Base-by-base conservation (phyloP, 2,888 invertebrate species). In the Hololepta plana region DNA sequence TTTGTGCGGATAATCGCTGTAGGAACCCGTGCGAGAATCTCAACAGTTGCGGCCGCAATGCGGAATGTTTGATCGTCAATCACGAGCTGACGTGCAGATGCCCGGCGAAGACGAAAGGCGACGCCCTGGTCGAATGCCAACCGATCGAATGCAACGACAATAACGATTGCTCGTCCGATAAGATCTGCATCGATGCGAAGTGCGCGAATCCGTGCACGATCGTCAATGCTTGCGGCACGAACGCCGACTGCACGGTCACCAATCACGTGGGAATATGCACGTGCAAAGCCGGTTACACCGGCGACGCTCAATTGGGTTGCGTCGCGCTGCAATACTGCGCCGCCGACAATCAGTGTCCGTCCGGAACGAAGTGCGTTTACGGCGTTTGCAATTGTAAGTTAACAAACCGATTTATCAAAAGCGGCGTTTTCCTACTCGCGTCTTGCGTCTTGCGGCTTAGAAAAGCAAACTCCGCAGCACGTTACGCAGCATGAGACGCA, bases 241-340 rank as follows among this genome's bases (percentile, higher is more conserved):
- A 76, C 45, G 76, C 85, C 1, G 65, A 70, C 30, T 88, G 88
- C 44, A 54, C 65, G 2, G 64, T 81, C 0, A 62, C 63, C 35
- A 80, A 80, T 49, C 87, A 88, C 43, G 67, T 76, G 24, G 80
- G 80, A 1, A 60, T 79, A 17, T 90, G 90, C 45, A 65, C 70
- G n/a, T 90, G 90, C 47, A 64, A 72, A 39, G 63, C 80, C 12
- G 87, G 87, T 22, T 77, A 69, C 35, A 84, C 84, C 1, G 87
- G 87, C 13, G 81, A 87, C 53, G 80, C 88, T 7, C 72, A 77
- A 32, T 61, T 84, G 33, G 87, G 87, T 8, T 88, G 88, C 46
- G 72, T 79, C 13, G 65, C 73, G 2, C 63, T 88, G 26, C 80
- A 84, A 40, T 82, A 81, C 42, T 90, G 90, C 44, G 72, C 72